Evolutionary conservation across 2,888 invertebrate species (phyloP), one percentile per base, ranked within the genome.

Genomic region (Muscina levida): DNA sequence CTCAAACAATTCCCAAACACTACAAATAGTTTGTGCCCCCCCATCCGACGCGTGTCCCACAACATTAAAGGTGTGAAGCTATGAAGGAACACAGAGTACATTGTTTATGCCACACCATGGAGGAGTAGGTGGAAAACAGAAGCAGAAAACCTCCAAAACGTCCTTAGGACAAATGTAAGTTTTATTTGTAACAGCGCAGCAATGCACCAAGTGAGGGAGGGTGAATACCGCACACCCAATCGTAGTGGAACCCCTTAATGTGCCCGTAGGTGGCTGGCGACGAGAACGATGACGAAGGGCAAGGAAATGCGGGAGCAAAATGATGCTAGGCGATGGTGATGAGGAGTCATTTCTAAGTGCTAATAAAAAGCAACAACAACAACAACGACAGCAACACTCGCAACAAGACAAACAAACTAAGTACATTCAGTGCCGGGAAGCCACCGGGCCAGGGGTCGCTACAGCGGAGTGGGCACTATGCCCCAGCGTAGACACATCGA

Each of bases 331-430:
- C 8, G 31, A 31, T 72, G 57, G 66, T 67, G 67, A 67, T 62
- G 56, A 53, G 44, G 24, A 79, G 66, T 74, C 70, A 70, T 70
- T 71, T 53, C 37, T 70, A 66, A 79, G 74, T 79, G 66, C 68
- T 59, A 71, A 74, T 71, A 71, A 79, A 79, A 75, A 74, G 73
- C 66, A 73, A 74, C 73, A 78, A 71, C 70, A 51, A 42, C n/a
- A 17, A 72, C 59, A 77, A n/a, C n/a, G 31, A 57, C 72, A 48
- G 26, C 19, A 26, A 79, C 66, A 17, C 56, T 68, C 53, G 19
- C 48, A 70, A 44, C 22, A 74, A 53, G 26, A 67, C 46, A 68
- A 59, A 42, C 62, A 53, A 31, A 11, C 65, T 56, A 53, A 62
- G 53, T 11, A 44, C 57, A 44, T 5, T 13, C 53, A 22, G 19